A percentile compares a stretch with the other conserved stretches of the same genome.
These are phyloP conservation scores for Corythoichthys intestinalis DNA, from an alignment of 2,113 vertebrate genomes.

Conservation along the genomic window DNA sequence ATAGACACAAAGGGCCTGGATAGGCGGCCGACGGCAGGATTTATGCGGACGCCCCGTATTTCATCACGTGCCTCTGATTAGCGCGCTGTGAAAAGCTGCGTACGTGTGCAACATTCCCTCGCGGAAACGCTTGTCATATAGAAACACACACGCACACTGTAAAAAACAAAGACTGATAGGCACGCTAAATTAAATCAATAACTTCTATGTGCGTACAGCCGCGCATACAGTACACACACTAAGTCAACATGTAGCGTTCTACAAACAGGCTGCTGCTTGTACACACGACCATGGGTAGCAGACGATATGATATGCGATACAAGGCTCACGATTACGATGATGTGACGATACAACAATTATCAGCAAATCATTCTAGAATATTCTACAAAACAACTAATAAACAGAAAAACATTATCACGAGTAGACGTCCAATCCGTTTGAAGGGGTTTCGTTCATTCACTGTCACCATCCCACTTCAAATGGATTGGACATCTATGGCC, in stretches of 20 bases:
- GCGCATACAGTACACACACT: conserved; percentile 24
- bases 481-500: no score
- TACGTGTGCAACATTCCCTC: conserved; percentile 33
- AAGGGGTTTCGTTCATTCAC: no score
- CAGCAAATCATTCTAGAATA: no score
- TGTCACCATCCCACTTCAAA: no score
- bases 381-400: no score
- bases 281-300: conserved; percentile 21
- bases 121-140: conserved; percentile 7
- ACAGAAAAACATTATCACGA: no score
- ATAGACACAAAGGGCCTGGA: conserved; percentile 21
- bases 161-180: conserved; percentile 10
- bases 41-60: conserved; percentile 52
- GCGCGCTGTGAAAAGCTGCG: conserved; percentile 42
- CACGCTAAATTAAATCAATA: conserved; percentile 49
- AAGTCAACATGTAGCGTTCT: conserved; percentile 36
- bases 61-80: conserved; percentile 60
- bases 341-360: no score
- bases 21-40: conserved; percentile 39
- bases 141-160: conserved; percentile 10
- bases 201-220: conserved; percentile 17
- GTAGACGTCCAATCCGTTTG: no score
- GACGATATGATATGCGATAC: neutral
- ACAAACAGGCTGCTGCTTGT: conserved; percentile 4
- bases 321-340: no score